Evolutionary conservation across 1,140 invertebrate species (phyloP), one percentile per base, ranked within the genome.

Genomic region (Aphidius ervi): DNA sequence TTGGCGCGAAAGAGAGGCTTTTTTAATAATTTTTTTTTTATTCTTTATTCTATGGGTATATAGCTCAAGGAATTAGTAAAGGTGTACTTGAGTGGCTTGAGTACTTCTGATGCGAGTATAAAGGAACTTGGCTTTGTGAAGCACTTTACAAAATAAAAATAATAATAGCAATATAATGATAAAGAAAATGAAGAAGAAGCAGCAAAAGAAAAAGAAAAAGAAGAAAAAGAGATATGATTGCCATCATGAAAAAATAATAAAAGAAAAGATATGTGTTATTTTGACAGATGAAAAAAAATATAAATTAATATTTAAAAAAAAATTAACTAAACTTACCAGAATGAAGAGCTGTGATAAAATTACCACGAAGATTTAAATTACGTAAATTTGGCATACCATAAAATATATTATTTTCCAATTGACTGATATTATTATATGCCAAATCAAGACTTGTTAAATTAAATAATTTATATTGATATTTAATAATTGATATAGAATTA

Each of bases 351-450:
- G 79, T 82, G 59, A 92, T 72, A 66, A 82, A 81, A 76, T 91
- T 91, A 63, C 84, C 82, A 61, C 84, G 85, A 59, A 92, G 69
- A 74, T 89, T 83, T 58, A 92, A 78, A 46, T 78, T 82, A 53
- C 85, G 83, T 54, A 92, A 76, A 68, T 84, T 85, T 1, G 78
- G 76, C 41, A 88, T 84, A 39, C 86, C 87, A 39, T 78, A 70
- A 65, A 92, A 93, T 9, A 87, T 83, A 41, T 86, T 81, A 1
- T 81, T 81, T 1, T 85, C 82, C 42, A 95, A 70, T 10, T 82
- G 75, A 20, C 80, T 84, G 31, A 95, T 79, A 65, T 88, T 85
- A 66, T 93, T 93, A 62, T 88, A 87, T 58, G 91, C 90, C 67
- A 95, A 76, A 74, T 91, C 90, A 42, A 95, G 80, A 4, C 71